phyloP scores from a whole-genome alignment of 2,888 invertebrate genomes.

The Anoplius nigerrimus region DNA sequence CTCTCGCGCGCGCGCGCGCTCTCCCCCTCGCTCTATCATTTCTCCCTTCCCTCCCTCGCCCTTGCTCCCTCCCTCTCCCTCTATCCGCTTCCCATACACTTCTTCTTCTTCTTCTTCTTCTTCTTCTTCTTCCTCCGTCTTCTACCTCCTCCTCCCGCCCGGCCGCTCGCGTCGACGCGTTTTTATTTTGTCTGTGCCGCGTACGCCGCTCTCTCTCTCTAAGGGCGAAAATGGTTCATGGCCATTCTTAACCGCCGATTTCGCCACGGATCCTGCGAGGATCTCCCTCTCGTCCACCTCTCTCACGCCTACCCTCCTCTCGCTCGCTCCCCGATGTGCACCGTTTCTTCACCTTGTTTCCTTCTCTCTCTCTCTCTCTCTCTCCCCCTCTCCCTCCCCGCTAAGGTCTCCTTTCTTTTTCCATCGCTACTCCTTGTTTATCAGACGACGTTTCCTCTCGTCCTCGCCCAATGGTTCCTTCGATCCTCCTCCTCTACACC shows the following conservation, averaged over 20 bases:
- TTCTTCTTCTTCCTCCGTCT: slow-evolving; percentile 20
- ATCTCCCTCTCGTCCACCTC: slow-evolving; percentile 17
- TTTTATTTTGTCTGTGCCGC: slow-evolving; percentile 72
- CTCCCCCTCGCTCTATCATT: slow-evolving; percentile 20
- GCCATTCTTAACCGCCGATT: slow-evolving; percentile 63
- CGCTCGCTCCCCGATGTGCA: background rate
- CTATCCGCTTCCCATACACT: slow-evolving; percentile 31
- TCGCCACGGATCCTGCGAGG: slow-evolving; percentile 53
- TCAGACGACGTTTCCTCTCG: slow-evolving; percentile 25
- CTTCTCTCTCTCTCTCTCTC: slow-evolving; percentile 3
- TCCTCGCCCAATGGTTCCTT: slow-evolving; percentile 24
- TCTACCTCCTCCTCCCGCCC: slow-evolving; percentile 25
- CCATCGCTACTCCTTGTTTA: slow-evolving; percentile 18
- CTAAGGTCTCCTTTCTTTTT: slow-evolving; percentile 26
- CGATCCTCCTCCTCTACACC: slow-evolving; percentile 11
- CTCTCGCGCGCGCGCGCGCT: slow-evolving; percentile 17
- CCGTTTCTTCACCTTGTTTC: no score
- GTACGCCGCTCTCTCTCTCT: slow-evolving; percentile 52
- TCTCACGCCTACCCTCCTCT: slow-evolving; percentile 6
- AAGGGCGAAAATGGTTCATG: slow-evolving; percentile 71
- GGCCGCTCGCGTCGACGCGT: slow-evolving; percentile 43
- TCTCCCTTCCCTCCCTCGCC: slow-evolving; percentile 36
- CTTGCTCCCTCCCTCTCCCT: slow-evolving; percentile 31
- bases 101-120: slow-evolving; percentile 29
- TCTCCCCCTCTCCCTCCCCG: slow-evolving; percentile 21